These are phyloP conservation scores for Oryzias woworae DNA, from an alignment of 2,113 vertebrate genomes.

Conservation along the genomic window DNA sequence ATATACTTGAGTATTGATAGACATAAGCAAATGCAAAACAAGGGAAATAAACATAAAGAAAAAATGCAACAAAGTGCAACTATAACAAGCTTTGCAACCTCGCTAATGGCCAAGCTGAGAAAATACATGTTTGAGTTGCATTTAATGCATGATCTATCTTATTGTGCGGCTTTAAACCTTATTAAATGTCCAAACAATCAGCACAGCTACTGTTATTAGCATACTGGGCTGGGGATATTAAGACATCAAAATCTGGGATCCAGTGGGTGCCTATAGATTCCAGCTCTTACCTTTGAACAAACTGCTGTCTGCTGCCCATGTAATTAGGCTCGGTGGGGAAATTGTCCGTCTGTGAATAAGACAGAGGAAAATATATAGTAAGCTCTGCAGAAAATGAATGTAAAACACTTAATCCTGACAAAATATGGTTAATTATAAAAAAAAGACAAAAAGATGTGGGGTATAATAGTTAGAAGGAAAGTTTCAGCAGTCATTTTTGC, in stretches of 20 bases:
- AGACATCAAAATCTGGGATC: constrained; percentile 36
- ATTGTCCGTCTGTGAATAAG: constrained; percentile 96
- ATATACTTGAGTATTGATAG: constrained; percentile 20
- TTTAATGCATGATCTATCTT: not conserved
- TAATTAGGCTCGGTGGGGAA: constrained; percentile 99
- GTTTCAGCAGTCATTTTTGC: constrained; percentile 34
- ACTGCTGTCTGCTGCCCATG: constrained; percentile 99
- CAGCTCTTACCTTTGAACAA: constrained; percentile 99
- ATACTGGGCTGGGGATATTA: constrained; percentile 7
- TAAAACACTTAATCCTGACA: constrained; percentile 88
- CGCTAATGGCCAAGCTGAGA: too few relatives aligned
- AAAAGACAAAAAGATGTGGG: constrained; percentile 40
- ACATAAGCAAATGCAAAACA: constrained; percentile 18
- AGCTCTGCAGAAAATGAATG: constrained; percentile 83
- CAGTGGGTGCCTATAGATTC: constrained; percentile 54
- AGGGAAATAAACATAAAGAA: constrained; percentile 49
- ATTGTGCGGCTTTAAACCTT: constrained; percentile 64
- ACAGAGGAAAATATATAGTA: constrained; percentile 82
- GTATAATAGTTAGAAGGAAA: constrained; percentile 2
- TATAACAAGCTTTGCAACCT: too few relatives aligned
- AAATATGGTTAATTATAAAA: constrained; percentile 91
- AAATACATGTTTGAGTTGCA: too few relatives aligned
- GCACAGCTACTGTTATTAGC: constrained; percentile 11
- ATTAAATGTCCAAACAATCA: constrained; percentile 34
- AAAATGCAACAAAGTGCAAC: not conserved